Base-by-base conservation (phyloP, 1,140 invertebrate genomes). In the Carposina sasakii region DNA sequence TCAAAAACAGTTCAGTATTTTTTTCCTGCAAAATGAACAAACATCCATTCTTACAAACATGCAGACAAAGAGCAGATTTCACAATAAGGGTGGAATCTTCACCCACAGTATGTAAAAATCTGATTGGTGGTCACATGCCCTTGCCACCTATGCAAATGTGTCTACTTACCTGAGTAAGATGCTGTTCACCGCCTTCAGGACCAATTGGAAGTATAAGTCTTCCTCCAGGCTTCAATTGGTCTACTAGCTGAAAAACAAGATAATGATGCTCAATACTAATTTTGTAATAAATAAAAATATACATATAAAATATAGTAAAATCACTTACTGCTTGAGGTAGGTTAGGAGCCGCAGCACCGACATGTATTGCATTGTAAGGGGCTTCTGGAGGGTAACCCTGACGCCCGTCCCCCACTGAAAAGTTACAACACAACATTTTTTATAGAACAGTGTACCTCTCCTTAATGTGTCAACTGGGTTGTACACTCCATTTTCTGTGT, bases 341-440 rank as follows among this genome's bases (percentile, higher is more conserved):
- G 15, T 84, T 86, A 6, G 92, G 88, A 21, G 95, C 93, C 41
- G 96, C 96, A 37, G 96, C 96, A 51, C 96, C 96, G 39, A 98
- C 96, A 88, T 98, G 96, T 59, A 98, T 97, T 12, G 94, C 95
- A 89, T 96, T 93, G 76, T 93, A 98, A 1, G 96, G 96, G 6
- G 89, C 94, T 52, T 90, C 88, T 24, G 86, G 70, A 6, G 85
- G 65, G 75, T 91, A 92, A 1, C 96, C 96, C 64, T 89, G 67
- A 48, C 96, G 87, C 1, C 96, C 96, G 89, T 98, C 96, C 20
- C 95, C 96, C 73, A 90, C 91, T 89, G 73, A 37, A 82, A 69
- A 52, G 62, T 73, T 54, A 54, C 42, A 36, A 30, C 16, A 17
- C 24, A 44, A 41, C 20, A 2, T 3, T 2, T 3, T 43, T 2